Evolutionary conservation across 2,888 invertebrate genomes (phyloP).

Genomic region (Chrysolina americana): DNA sequence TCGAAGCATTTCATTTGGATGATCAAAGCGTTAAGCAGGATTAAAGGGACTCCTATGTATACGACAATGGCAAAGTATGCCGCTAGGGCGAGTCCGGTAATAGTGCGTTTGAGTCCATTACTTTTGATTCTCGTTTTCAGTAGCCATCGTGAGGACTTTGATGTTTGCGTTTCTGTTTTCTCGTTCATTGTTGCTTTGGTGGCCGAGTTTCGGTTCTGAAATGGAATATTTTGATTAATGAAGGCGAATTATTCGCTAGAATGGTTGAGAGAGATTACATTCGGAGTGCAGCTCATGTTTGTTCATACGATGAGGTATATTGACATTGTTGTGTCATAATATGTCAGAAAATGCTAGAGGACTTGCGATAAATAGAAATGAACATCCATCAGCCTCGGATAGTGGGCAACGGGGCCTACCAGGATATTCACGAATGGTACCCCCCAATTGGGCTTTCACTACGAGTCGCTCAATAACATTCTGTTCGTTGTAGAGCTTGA

Average conservation of each 20-base stretch:
- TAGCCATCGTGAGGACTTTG: conserved; percentile 10
- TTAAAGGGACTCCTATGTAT: conserved; percentile 91
- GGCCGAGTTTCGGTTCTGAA: conserved; percentile 19
- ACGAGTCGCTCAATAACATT: no score
- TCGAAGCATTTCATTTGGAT: conserved; percentile 99
- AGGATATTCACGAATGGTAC: no score
- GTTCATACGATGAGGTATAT: background rate
- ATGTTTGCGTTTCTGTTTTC: background rate
- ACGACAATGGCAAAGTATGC: conserved; percentile 90
- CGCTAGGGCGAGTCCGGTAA: conserved; percentile 95
- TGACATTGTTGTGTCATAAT: background rate
- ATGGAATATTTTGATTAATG: conserved; percentile 7
- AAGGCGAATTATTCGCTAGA: background rate
- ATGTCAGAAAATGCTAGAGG: background rate
- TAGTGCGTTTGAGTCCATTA: conserved; percentile 95
- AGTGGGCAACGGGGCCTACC: no score
- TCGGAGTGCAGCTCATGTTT: background rate
- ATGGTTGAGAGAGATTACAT: background rate
- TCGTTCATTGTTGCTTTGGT: conserved; percentile 17
- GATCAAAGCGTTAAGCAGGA: conserved; percentile 92
- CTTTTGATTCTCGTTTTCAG: conserved; percentile 41
- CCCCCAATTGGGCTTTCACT: no score
- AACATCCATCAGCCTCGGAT: no score
- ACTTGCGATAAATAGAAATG: no score
- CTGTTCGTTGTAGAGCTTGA: no score